Percentiles rank a stretch among this genome's conserved stretches.
Evolutionary conservation across 1,140 invertebrate species (phyloP).

Genomic region (Plectrocnemia conspersa): DNA sequence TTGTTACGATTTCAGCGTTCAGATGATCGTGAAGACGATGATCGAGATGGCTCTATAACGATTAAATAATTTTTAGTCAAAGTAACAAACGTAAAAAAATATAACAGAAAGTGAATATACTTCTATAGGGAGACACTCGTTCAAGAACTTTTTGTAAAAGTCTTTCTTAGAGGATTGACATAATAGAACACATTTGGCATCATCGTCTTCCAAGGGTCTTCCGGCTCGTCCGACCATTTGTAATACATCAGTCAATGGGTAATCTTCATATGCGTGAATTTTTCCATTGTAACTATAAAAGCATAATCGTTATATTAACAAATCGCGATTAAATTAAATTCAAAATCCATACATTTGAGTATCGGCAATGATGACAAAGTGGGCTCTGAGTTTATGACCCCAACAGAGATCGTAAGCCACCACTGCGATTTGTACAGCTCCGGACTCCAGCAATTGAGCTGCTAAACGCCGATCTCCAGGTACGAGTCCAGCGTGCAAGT

Average conservation of each 20-base stretch:
- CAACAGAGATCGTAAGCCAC: constrained; percentile 88
- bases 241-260: constrained; percentile 93
- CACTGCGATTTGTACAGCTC: constrained; percentile 91
- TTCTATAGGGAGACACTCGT: constrained; percentile 96
- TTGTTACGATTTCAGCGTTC: constrained; percentile 99
- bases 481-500: constrained; percentile 91
- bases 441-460: constrained; percentile 87
- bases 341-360: constrained; percentile 65
- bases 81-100: not conserved
- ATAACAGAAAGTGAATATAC: constrained; percentile 40
- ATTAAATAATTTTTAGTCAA: not conserved
- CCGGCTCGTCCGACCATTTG: constrained; percentile 96
- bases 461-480: constrained; percentile 80
- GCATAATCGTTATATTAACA: constrained; percentile 31
- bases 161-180: constrained; percentile 98
- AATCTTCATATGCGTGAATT: constrained; percentile 90
- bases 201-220: constrained; percentile 84
- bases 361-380: constrained; percentile 96
- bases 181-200: constrained; percentile 94
- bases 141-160: constrained; percentile 98
- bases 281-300: constrained; percentile 85
- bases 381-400: constrained; percentile 81
- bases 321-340: not conserved
- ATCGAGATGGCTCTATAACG: constrained; percentile 80
- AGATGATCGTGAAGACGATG: constrained; percentile 98